These are phyloP conservation scores for Piaya cayana DNA, from an alignment of 2,113 vertebrate species.

Conservation along the genomic window DNA sequence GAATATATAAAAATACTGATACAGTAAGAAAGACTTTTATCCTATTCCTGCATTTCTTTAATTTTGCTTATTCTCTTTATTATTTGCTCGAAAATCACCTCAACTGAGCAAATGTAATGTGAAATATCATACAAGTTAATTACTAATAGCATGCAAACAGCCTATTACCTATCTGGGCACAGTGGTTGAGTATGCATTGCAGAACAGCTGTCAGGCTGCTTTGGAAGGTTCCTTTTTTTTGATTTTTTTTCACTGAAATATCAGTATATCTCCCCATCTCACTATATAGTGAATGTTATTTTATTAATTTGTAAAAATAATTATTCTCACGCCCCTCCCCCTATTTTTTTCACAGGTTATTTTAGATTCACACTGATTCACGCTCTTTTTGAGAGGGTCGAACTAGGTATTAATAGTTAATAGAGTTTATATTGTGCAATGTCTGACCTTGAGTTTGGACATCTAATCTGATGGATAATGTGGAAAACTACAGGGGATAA, in stretches of 20 bases:
- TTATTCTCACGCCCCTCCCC: background rate
- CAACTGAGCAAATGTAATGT: conserved; percentile 18
- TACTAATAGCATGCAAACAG: conserved; percentile 20
- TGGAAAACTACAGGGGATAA: background rate
- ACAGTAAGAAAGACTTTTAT: background rate
- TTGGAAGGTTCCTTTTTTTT: background rate
- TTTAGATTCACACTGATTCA: background rate
- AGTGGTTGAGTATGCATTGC: background rate
- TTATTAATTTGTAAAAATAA: background rate
- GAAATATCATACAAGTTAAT: conserved; percentile 20
- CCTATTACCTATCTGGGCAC: background rate
- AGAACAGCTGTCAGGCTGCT: background rate
- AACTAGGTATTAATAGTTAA: background rate
- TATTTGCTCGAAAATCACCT: conserved; percentile 1
- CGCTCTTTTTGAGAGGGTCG: background rate
- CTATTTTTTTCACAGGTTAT: background rate
- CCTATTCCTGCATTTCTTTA: background rate
- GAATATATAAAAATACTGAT: background rate
- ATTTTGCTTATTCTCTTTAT: background rate
- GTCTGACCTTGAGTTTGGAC: background rate
- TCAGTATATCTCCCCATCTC: background rate
- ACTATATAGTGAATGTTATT: background rate
- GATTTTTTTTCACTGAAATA: background rate
- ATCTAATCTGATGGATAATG: background rate
- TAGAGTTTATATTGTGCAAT: background rate